Evolutionary conservation across 2,888 invertebrate genomes (phyloP).

Genomic region (Pyrrhosoma nymphula): DNA sequence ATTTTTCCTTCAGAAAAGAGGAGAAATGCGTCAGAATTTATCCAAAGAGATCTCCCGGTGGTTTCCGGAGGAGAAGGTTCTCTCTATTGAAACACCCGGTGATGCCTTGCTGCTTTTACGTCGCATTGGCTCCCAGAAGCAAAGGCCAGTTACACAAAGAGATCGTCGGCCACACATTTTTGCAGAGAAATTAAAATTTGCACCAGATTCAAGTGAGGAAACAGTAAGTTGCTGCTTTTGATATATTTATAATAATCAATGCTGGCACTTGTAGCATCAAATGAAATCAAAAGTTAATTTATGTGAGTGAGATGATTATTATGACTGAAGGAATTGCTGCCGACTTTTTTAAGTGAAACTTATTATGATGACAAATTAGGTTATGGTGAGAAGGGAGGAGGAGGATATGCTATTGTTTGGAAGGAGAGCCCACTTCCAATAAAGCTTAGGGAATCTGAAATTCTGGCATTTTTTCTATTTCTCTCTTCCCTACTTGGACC

Average conservation of each 20-base stretch:
- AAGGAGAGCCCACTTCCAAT: no score
- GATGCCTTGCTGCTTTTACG: constrained; percentile 89
- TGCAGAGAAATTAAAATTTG: constrained; percentile 88
- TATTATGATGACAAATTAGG: no score
- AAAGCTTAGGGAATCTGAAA: no score
- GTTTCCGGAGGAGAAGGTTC: constrained; percentile 90
- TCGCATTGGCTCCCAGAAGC: constrained; percentile 91
- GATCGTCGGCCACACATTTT: constrained; percentile 91
- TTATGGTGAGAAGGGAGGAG: no score
- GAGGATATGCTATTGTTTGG: no score
- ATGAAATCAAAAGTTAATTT: no score
- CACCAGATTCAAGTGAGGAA: constrained; percentile 76
- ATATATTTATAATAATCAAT: not conserved
- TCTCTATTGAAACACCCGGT: constrained; percentile 86
- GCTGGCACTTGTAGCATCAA: no score
- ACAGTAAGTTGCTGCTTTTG: constrained; percentile 75
- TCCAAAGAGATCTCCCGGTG: constrained; percentile 84
- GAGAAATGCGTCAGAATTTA: constrained; percentile 84
- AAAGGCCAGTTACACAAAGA: constrained; percentile 86
- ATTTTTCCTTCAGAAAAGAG: constrained; percentile 80
- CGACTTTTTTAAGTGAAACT: no score
- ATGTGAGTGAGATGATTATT: no score
- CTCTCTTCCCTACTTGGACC: no score
- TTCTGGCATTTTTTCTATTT: no score
- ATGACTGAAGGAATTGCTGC: no score